A percentile compares a stretch with the other conserved stretches of the same genome.
phyloP scores from a whole-genome alignment of 2,888 invertebrate genomes.

The Torymus tubicola region DNA sequence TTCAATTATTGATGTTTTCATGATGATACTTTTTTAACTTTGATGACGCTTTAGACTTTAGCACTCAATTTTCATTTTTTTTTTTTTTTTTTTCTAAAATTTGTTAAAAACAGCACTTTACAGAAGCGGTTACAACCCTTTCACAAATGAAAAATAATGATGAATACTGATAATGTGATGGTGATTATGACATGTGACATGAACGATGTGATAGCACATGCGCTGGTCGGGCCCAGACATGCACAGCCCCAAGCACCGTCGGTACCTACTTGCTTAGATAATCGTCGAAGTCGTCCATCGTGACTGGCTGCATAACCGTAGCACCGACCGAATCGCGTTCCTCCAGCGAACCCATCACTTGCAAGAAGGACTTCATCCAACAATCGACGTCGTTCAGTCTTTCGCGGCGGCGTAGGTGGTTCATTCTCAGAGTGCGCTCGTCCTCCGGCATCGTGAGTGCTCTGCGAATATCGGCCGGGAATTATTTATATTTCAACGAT shows the following conservation, averaged over 20 bases:
- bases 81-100: too few species aligned
- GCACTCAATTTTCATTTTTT: too few species aligned
- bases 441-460: slow-evolving; percentile 94
- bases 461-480: slow-evolving; percentile 72
- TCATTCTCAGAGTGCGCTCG: slow-evolving; percentile 91
- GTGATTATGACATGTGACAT: background rate
- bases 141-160: too few species aligned
- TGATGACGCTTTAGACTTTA: too few species aligned
- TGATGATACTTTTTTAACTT: too few species aligned
- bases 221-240: slow-evolving; percentile 73
- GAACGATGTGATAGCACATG: slow-evolving; percentile 63
- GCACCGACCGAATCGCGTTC: slow-evolving; percentile 89
- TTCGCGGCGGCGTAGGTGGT: slow-evolving; percentile 88
- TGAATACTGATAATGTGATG: too few species aligned
- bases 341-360: slow-evolving; percentile 91
- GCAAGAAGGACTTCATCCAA: slow-evolving; percentile 92
- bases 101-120: too few species aligned
- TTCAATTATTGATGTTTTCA: too few species aligned
- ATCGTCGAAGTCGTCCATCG: slow-evolving; percentile 93
- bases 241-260: slow-evolving; percentile 62
- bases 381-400: slow-evolving; percentile 90
- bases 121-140: too few species aligned
- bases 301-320: slow-evolving; percentile 92
- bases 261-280: slow-evolving; percentile 88
- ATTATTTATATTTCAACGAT: too few species aligned